Evolutionary conservation across 2,888 invertebrate genomes (phyloP), one percentile per base, ranked within the genome.

Genomic region (Drosophila lacicola): DNA sequence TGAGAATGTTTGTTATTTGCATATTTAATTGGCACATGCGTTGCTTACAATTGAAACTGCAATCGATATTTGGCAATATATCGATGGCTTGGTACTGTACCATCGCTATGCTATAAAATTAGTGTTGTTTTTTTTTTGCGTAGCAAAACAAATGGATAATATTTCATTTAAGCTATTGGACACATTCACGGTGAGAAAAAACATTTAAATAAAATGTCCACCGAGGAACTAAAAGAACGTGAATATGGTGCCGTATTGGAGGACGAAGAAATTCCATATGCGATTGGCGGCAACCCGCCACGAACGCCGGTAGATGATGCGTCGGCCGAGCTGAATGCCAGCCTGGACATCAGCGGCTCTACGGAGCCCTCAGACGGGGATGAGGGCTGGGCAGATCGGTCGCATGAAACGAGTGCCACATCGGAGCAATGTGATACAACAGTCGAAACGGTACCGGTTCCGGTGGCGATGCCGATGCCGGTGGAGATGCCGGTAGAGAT

Each of bases 291-390:
- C 5, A 60, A 46, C 11, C 47, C 51, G 6, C 71, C 68, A 10
- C 73, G 50, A 13, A 69, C 82, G 25, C 80, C 80, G 46, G 75
- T 61, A 0, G 66, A 68, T 0, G 78, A 78, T 53, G 58, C 60
- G 5, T 53, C 67, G 13, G 65, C 58, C 2, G 71, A 74, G 10
- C 34, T 82, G 2, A 79, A 46, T 47, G 53, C 56, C 8, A 68
- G 57, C 11, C 45, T 80, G 0, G 75, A 82, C 42, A 41, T 80
- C 0, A 86, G 73, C 47, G 73, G 67, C 11, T 80, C 82, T 1
- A 71, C 67, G 6, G 73, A 83, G 11, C 41, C 57, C 4, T 73
- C 73, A 1, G 67, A 74, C 13, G 53, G 37, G 19, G 60, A 57
- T 11, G 57, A 19, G 8, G 25, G n/a, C 8, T 68, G 65, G n/a